phyloP scores from a whole-genome alignment of 2,888 invertebrate species.

The Apamea sordens region DNA sequence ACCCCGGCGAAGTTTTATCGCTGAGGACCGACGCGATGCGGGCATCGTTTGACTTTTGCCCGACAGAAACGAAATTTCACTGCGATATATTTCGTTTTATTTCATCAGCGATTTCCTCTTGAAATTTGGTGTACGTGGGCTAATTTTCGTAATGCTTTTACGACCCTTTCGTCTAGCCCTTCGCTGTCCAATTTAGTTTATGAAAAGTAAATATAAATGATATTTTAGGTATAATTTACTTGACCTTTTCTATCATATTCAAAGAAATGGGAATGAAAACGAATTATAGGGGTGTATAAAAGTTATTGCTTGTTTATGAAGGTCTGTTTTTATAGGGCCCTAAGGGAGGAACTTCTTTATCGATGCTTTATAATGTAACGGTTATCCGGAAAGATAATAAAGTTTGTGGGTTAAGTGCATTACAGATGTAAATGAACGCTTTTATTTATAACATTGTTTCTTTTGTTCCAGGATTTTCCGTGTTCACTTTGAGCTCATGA shows the following conservation, averaged over 20 bases:
- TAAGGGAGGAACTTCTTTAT: conserved; percentile 83
- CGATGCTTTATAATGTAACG: conserved; percentile 83
- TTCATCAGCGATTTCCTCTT: conserved; percentile 63
- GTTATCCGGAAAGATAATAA: conserved; percentile 82
- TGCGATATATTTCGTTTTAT: conserved; percentile 67
- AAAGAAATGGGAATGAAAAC: conserved; percentile 77
- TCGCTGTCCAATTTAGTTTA: conserved; percentile 37
- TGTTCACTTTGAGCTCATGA: conserved; percentile 78
- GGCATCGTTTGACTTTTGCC: conserved; percentile 80
- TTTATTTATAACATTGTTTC: conserved; percentile 60
- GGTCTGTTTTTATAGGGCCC: conserved; percentile 84
- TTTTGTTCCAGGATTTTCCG: conserved; percentile 83
- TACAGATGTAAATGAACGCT: conserved; percentile 65
- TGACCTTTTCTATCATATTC: conserved; percentile 72
- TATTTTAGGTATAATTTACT: conserved; percentile 48
- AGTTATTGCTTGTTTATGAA: conserved; percentile 88
- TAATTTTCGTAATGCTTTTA: conserved; percentile 52
- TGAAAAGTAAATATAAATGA: conserved; percentile 44
- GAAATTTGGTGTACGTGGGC: conserved; percentile 46
- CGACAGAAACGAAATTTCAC: conserved; percentile 71
- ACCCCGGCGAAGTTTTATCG: conserved; percentile 83
- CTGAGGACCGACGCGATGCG: conserved; percentile 79
- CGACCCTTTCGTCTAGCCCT: conserved; percentile 49
- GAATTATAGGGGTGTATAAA: conserved; percentile 84
- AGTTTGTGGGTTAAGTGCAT: conserved; percentile 73